A percentile compares a stretch with the other conserved stretches of the same genome.
Evolutionary conservation across 2,113 vertebrate species (phyloP).

Genomic region (Mixornis gularis): DNA sequence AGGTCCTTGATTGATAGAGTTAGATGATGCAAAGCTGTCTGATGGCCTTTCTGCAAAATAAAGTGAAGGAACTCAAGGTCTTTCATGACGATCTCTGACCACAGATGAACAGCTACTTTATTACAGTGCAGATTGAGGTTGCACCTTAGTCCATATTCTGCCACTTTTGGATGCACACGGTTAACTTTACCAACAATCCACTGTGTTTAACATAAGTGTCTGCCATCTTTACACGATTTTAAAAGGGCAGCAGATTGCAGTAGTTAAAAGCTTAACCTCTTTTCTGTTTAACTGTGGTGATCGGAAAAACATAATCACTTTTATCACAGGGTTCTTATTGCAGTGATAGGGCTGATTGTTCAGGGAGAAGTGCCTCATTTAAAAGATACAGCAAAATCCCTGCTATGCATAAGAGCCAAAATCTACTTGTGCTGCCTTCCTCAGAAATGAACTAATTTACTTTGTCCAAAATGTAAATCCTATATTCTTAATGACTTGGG

Average conservation of each 20-base stretch:
- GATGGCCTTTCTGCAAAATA: constrained; percentile 74
- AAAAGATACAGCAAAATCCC: neutral
- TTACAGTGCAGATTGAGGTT: constrained; percentile 68
- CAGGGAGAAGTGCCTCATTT: neutral
- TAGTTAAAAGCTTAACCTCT: neutral
- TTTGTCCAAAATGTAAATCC: neutral
- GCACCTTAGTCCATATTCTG: constrained; percentile 58
- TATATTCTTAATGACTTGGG: neutral
- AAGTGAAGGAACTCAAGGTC: constrained; percentile 77
- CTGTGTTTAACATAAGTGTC: constrained; percentile 43
- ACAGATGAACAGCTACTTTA: constrained; percentile 79
- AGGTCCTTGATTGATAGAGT: constrained; percentile 79
- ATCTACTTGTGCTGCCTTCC: neutral
- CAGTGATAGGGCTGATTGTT: neutral
- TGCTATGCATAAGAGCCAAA: neutral
- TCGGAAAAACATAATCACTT: neutral
- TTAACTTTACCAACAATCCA: constrained; percentile 55
- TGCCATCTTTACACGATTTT: constrained; percentile 13
- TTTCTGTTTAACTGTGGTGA: neutral
- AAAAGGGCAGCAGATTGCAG: neutral
- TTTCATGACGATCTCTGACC: constrained; percentile 74
- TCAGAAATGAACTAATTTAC: neutral
- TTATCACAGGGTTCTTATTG: neutral
- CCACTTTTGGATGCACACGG: constrained; percentile 58
- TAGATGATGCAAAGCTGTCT: constrained; percentile 76